Conservation (phyloP, 2,113 vertebrate genomes). For the Psophia crepitans region DNA sequence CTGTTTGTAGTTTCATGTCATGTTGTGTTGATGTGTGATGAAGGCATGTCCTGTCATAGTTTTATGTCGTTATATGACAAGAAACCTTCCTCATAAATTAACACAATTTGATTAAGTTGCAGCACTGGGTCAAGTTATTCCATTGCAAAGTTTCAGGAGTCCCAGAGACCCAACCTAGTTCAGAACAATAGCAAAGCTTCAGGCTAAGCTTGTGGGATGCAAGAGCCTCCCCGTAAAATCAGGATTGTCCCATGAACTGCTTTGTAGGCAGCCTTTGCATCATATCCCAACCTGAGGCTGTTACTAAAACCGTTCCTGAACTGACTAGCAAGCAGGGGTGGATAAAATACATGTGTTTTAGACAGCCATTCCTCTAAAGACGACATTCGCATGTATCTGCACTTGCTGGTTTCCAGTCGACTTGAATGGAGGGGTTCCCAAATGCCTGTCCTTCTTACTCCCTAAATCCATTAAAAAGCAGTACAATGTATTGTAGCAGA, state of each 20-base stretch:
- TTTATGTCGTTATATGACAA: constrained; percentile 18
- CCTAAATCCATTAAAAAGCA: neutral
- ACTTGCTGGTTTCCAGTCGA: neutral
- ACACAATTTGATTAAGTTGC: neutral
- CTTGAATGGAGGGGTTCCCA: neutral
- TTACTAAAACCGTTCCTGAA: neutral
- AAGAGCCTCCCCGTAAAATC: neutral
- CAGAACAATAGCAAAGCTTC: neutral
- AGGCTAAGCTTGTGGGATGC: neutral
- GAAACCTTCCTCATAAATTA: constrained; percentile 31
- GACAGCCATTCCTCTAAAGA: neutral
- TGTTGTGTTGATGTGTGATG: constrained; percentile 16
- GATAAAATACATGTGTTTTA: neutral
- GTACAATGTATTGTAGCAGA: neutral
- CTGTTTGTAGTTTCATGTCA: neutral
- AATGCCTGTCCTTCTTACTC: neutral
- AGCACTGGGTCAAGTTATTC: neutral
- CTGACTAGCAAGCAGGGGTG: neutral
- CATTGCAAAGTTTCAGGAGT: neutral
- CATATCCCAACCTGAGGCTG: neutral
- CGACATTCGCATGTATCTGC: neutral
- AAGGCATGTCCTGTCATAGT: constrained; percentile 13
- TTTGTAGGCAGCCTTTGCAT: neutral
- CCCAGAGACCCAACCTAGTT: neutral
- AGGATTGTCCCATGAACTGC: neutral